phyloP scores from a whole-genome alignment of 2,113 vertebrate genomes.

The Periophthalmodon schlosseri region DNA sequence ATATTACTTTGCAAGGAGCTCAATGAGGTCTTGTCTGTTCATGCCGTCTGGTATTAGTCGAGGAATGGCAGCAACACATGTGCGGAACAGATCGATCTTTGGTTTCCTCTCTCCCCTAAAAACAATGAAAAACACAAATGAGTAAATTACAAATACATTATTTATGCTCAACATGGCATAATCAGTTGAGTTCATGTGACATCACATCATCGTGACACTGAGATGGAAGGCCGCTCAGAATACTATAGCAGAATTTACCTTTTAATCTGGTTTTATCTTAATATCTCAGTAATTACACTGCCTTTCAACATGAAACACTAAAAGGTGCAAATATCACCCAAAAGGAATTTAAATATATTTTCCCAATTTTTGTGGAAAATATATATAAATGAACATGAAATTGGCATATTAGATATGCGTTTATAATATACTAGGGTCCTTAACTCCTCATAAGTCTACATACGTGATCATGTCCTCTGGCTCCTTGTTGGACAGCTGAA shows the following conservation, averaged over 20 bases:
- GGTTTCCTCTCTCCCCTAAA: constrained; percentile 96
- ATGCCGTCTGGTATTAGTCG: constrained; percentile 97
- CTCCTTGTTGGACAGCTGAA: constrained; percentile 99
- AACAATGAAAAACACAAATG: constrained; percentile 36
- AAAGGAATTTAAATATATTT: no score
- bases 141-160: not conserved
- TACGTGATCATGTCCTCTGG: constrained; percentile 99
- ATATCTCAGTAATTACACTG: no score
- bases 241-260: no score
- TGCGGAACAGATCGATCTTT: constrained; percentile 98
- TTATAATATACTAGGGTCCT: not conserved
- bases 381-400: not conserved
- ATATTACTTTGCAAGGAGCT: constrained; percentile 92
- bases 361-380: no score
- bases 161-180: not conserved
- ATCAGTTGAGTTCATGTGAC: not conserved
- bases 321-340: no score
- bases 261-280: no score
- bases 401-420: not conserved
- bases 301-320: no score
- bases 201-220: not conserved
- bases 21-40: constrained; percentile 97
- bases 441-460: constrained; percentile 45
- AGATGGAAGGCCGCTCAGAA: no score
- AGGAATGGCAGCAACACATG: constrained; percentile 96